Evolutionary conservation across 2,888 invertebrate species (phyloP).

Genomic region (Steinernema hermaphroditum): DNA sequence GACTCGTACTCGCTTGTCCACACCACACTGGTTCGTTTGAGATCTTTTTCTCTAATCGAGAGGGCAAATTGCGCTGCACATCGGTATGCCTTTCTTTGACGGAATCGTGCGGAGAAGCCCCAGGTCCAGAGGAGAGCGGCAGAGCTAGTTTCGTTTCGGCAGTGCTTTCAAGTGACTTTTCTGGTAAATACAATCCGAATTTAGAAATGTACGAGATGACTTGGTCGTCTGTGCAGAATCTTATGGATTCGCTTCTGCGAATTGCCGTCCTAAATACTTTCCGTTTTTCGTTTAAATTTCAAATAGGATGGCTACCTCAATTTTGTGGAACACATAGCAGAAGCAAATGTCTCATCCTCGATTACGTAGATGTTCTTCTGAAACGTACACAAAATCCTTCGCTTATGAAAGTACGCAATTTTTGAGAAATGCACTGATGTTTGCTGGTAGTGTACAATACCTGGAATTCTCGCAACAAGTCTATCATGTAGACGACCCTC

Average conservation of each 20-base stretch:
- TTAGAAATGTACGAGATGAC: slow-evolving; percentile 34
- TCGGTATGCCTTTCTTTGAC: no score
- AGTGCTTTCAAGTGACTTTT: slow-evolving; percentile 1
- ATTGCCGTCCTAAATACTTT: slow-evolving; percentile 17
- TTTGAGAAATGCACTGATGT: no score
- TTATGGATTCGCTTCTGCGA: slow-evolving; percentile 31
- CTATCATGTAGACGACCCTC: slow-evolving; percentile 9
- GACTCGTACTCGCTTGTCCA: neutral
- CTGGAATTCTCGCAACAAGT: slow-evolving; percentile 13
- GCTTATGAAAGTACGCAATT: no score
- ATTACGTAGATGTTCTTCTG: slow-evolving; percentile 19
- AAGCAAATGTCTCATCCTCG: slow-evolving; percentile 23
- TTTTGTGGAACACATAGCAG: slow-evolving; percentile 1
- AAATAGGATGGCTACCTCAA: neutral
- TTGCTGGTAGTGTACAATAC: neutral
- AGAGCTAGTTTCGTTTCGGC: no score
- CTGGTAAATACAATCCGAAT: slow-evolving; percentile 29
- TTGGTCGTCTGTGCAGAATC: slow-evolving; percentile 33
- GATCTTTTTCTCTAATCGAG: neutral
- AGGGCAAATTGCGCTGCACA: neutral
- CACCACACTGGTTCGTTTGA: neutral
- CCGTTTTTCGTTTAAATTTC: neutral
- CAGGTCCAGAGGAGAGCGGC: no score
- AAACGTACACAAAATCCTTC: no score
- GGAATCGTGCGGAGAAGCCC: no score